Conservation (phyloP, 2,113 vertebrate species). For the Phylloscopus trochilus region DNA sequence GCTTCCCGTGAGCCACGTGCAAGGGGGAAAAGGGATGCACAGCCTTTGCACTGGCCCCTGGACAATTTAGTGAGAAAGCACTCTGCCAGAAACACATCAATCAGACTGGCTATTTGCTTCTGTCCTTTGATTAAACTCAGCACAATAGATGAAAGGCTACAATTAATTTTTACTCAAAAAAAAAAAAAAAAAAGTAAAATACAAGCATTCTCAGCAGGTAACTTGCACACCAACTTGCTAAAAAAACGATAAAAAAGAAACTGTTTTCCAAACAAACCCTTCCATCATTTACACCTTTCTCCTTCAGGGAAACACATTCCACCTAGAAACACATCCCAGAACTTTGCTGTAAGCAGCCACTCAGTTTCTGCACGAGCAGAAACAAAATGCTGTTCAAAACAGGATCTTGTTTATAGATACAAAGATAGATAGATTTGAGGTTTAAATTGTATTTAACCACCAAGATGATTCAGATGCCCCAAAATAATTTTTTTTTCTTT, state of each 20-base stretch:
- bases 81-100: slow-evolving; percentile 13
- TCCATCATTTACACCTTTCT: slow-evolving; percentile 32
- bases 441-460: background rate
- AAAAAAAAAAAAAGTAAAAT: background rate
- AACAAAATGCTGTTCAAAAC: slow-evolving; percentile 30
- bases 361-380: slow-evolving; percentile 21
- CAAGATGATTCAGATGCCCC: background rate
- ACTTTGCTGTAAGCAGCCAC: slow-evolving; percentile 60
- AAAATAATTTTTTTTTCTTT: background rate
- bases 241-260: background rate
- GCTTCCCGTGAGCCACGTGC: background rate
- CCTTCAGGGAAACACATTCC: slow-evolving; percentile 27
- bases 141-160: slow-evolving; percentile 19
- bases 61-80: background rate
- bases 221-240: slow-evolving; percentile 7
- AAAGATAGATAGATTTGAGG: background rate
- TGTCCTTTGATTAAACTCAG: slow-evolving; percentile 45
- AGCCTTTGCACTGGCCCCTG: background rate
- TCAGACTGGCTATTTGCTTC: slow-evolving; percentile 62
- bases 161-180: background rate
- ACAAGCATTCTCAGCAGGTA: slow-evolving; percentile 18
- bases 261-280: slow-evolving; percentile 41
- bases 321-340: slow-evolving; percentile 43
- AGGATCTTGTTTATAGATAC: background rate
- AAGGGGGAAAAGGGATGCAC: background rate